A percentile compares a stretch with the other conserved stretches of the same genome.
Evolutionary conservation across 2,797 vertebrate genomes (phyloP).

Genomic region (Schizopygopsis malacanthus): DNA sequence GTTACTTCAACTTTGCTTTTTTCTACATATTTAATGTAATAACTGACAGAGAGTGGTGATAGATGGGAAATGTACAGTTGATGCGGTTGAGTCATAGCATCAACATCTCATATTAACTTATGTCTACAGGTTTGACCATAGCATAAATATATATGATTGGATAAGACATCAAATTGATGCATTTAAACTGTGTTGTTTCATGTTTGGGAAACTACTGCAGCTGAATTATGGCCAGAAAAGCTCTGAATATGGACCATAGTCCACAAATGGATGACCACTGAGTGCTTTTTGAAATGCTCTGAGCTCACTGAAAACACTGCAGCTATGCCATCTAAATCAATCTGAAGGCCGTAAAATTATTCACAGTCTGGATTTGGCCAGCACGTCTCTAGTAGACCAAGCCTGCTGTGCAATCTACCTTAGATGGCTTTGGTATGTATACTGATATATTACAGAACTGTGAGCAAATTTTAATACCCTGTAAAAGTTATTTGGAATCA

Average conservation of each 20-base stretch:
- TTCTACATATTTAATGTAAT: neutral
- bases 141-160: neutral
- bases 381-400: neutral
- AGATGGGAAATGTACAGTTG: neutral
- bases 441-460: neutral
- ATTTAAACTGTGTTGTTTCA: neutral
- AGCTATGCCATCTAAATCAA: neutral
- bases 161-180: neutral
- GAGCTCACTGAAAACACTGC: neutral
- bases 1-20: neutral
- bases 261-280: conserved; percentile 3
- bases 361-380: neutral
- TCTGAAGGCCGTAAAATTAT: neutral
- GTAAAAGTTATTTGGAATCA: neutral
- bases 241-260: neutral
- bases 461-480: neutral
- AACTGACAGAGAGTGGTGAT: neutral
- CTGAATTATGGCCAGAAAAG: neutral
- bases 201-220: neutral
- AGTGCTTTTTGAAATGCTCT: conserved; percentile 1
- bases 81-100: neutral
- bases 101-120: neutral
- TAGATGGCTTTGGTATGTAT: conserved; percentile 8
- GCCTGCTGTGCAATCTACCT: neutral
- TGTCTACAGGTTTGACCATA: neutral